Base-by-base conservation (phyloP, 2,888 invertebrate genomes). In the Eledona agricola region DNA sequence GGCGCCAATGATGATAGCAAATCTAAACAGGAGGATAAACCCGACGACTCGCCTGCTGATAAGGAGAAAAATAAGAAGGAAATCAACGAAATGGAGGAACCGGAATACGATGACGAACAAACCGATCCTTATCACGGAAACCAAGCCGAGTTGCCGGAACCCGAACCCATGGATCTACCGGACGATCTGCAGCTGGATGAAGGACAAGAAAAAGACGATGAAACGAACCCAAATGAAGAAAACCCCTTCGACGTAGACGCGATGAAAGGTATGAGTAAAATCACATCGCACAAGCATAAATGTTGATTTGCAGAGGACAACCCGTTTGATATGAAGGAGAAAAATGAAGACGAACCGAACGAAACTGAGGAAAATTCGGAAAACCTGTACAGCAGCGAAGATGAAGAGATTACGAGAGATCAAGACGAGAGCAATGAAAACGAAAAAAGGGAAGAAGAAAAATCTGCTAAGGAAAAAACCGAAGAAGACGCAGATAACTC, bases 231-330 rank as follows among this genome's bases (percentile, higher is more conserved):
- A 31, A 81, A 81, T 64, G 86, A 87, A 15, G 88, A 90, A 58
- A 90, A 93, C 82, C 92, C 92, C 0, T 92, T 93, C 68, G 93
- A 93, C 71, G 86, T 92, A 53, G 92, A 93, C 64, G 80, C 83
- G 6, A 89, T 89, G 84, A 90, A 90, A 72, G 87, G 82, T 51
- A 72, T 62, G 17, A 70, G 31, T 71, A 73, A n/a, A n/a, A n/a
- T n/a, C n/a, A n/a, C n/a, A n/a, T n/a, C n/a, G n/a, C n/a, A n/a
- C n/a, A n/a, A n/a, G n/a, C n/a, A n/a, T n/a, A n/a, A n/a, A n/a
- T n/a, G n/a, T n/a, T n/a, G n/a, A n/a, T n/a, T 2, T 59, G 70
- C 31, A 73, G 79, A 64, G 65, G 69, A 50, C 71, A 80, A 51
- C 70, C 71, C 61, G 12, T 49, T 49, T 10, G 42, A 35, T 63